Evolutionary conservation across 23 tunicate genomes (phyloP), one percentile per base, ranked within the genome.

Genomic region (Styela plicata): DNA sequence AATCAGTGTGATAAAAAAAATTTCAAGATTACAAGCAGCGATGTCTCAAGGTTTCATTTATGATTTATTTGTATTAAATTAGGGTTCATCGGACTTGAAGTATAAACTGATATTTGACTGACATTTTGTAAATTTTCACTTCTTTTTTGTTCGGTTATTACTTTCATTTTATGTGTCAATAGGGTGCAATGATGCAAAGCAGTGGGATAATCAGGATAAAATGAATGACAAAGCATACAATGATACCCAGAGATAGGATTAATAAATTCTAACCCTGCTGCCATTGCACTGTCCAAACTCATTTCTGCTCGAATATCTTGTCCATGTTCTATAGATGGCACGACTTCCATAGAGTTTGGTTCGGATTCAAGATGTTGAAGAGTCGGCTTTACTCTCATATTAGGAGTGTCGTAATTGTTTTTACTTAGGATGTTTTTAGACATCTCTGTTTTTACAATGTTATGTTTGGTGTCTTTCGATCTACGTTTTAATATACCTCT

Each of bases 121-220:
- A 13, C 10, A 44, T 44, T 44, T 44, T 44, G 57, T 5, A 44
- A 44, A 13, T 44, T 44, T 44, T 44, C 57, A 44, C 57, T 44
- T 44, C 13, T 44, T 44, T 44, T 44, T 44, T 44, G 77, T 36
- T 71, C 37, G 24, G 26, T 71, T 3, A 71, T 3, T 30, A 71
- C 77, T 71, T 71, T 71, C 34, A 71, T 27, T 34, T 30, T 71
- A 71, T 71, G 77, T 16, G 36, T 32, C 37, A 71, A 21, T 36
- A 71, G 37, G 7, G 77, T 71, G 29, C 77, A 71, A 71, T 71
- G 77, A 36, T 71, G 77, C 35, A 71, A 71, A 3, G 77, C 77
- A 7, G 77, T 71, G 5, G 77, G 77, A 30, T 71, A 71, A 34
- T 71, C 77, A 3, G 36, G 34, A 34, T 26, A 71, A 34, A 71